phyloP scores from a whole-genome alignment of 2,888 invertebrate genomes.

The Gastracanthus pulcherrimus region DNA sequence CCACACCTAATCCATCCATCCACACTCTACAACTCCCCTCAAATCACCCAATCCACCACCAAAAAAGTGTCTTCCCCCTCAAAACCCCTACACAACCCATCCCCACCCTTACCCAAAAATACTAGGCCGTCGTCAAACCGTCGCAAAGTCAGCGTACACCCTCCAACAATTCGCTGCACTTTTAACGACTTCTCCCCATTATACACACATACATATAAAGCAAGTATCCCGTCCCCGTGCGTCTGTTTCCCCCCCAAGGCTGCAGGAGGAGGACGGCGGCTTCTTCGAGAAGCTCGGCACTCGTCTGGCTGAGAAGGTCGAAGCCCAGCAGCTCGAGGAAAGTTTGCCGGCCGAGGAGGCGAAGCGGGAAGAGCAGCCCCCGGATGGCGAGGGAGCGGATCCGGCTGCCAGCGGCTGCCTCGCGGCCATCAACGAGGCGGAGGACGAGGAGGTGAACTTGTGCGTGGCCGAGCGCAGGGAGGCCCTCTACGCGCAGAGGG shows the following conservation, averaged over 20 bases:
- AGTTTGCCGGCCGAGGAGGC: conserved; percentile 63
- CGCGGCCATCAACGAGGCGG: neutral
- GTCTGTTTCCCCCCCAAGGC: conserved; percentile 79
- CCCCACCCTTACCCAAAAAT: too few species aligned
- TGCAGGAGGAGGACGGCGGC: conserved; percentile 90
- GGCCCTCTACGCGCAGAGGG: conserved; percentile 64
- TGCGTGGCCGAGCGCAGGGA: conserved; percentile 45
- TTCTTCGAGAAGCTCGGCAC: conserved; percentile 92
- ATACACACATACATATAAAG: neutral
- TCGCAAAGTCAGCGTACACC: too few species aligned
- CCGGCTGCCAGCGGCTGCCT: neutral
- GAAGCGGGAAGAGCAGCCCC: conserved; percentile 71
- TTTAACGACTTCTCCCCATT: conserved; percentile 23
- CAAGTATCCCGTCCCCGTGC: conserved; percentile 38
- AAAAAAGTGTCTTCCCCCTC: too few species aligned
- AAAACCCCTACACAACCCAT: too few species aligned
- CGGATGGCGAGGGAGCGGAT: conserved; percentile 46
- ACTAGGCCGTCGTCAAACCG: conserved; percentile 24
- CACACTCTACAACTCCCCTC: too few species aligned
- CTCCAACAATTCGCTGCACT: too few species aligned
- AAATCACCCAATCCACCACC: too few species aligned
- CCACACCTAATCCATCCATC: too few species aligned
- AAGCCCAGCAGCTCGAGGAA: conserved; percentile 68
- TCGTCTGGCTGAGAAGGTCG: conserved; percentile 78
- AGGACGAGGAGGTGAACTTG: conserved; percentile 26